Conservation (phyloP, 1,140 invertebrate species). For the Aphelenchoides besseyi region DNA sequence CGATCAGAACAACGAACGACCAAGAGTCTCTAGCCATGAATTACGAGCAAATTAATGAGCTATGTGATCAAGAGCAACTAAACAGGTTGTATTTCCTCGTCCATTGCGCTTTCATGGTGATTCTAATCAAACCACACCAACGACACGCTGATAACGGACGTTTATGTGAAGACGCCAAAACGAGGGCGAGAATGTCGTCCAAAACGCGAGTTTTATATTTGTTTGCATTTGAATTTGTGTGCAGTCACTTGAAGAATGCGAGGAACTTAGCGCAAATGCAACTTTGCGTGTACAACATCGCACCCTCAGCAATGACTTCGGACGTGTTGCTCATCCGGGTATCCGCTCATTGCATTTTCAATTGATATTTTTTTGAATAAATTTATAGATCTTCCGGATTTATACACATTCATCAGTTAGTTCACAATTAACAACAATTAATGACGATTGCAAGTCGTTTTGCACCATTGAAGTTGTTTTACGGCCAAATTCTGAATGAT, state of each 20-base stretch:
- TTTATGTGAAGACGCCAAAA: neutral
- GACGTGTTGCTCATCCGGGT: too few species aligned
- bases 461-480: conserved; percentile 36
- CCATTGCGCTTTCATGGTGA: neutral
- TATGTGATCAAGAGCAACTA: neutral
- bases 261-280: neutral
- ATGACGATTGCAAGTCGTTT: conserved; percentile 19
- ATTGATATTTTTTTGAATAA: too few species aligned
- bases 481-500: conserved; percentile 31
- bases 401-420: too few species aligned
- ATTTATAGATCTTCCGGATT: too few species aligned
- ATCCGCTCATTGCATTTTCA: too few species aligned
- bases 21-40: neutral
- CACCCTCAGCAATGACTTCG: neutral
- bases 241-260: too few species aligned
- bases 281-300: neutral
- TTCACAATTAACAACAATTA: neutral
- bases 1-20: neutral
- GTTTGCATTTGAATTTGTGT: neutral
- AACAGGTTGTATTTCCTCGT: neutral
- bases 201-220: neutral
- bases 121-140: neutral
- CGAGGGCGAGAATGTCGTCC: neutral
- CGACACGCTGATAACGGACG: neutral
- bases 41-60: neutral